Conservation (phyloP, 2,797 vertebrate species). For the Lagodon rhomboides region DNA sequence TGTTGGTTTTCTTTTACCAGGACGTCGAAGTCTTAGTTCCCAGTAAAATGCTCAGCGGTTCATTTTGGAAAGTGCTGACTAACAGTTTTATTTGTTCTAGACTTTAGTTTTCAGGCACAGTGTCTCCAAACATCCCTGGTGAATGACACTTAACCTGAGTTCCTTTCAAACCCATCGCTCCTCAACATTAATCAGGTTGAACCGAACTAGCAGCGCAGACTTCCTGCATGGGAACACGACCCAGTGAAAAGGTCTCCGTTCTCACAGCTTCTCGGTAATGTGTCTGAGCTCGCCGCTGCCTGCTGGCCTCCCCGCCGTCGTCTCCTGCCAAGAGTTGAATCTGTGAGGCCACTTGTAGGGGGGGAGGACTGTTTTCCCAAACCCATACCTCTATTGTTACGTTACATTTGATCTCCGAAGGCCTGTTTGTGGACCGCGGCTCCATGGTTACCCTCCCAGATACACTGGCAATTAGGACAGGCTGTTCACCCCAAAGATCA, state of each 20-base stretch:
- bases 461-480: slow-evolving; percentile 15
- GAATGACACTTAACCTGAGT: not conserved
- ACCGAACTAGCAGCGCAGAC: slow-evolving; percentile 5
- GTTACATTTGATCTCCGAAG: slow-evolving; percentile 55
- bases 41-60: not conserved
- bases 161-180: not conserved
- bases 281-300: slow-evolving; percentile 39
- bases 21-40: not conserved
- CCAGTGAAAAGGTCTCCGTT: slow-evolving; percentile 14
- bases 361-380: slow-evolving; percentile 65
- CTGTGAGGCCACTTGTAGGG: slow-evolving; percentile 62
- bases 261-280: slow-evolving; percentile 31
- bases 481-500: slow-evolving; percentile 29
- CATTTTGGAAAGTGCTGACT: not conserved
- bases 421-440: slow-evolving; percentile 38
- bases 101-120: not conserved
- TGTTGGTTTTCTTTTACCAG: not conserved
- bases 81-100: not conserved
- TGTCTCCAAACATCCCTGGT: not conserved
- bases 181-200: not conserved
- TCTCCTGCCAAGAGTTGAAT: slow-evolving; percentile 68
- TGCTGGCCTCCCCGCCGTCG: slow-evolving; percentile 50
- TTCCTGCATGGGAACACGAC: slow-evolving; percentile 46
- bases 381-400: slow-evolving; percentile 63
- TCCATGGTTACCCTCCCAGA: slow-evolving; percentile 59